A percentile compares a stretch with the other conserved stretches of the same genome.
phyloP scores from a whole-genome alignment of 1,140 invertebrate species.

The Heliconius eleuchia region DNA sequence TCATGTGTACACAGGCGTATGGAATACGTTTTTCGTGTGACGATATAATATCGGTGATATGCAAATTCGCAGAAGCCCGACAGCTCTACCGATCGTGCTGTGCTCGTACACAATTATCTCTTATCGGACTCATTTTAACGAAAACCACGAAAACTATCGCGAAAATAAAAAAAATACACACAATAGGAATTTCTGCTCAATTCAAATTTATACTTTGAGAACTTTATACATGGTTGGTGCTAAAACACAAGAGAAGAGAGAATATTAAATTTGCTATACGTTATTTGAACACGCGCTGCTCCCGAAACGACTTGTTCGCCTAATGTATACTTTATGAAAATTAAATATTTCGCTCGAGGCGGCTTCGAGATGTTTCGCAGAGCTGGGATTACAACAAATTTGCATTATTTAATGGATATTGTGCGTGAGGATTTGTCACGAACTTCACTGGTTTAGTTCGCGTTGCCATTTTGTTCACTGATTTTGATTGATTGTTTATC shows the following conservation, averaged over 20 bases:
- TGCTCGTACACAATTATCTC: conserved; percentile 48
- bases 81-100: conserved; percentile 53
- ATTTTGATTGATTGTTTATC: conserved; percentile 63
- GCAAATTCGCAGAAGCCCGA: conserved; percentile 65
- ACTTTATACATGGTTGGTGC: background rate
- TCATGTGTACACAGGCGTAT: conserved; percentile 80
- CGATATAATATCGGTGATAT: conserved; percentile 81
- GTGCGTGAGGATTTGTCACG: conserved; percentile 75
- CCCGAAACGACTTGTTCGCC: conserved; percentile 48
- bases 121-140: conserved; percentile 32
- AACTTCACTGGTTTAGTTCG: conserved; percentile 64
- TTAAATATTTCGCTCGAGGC: conserved; percentile 78
- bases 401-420: conserved; percentile 79
- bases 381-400: conserved; percentile 79
- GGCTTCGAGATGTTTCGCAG: conserved; percentile 58
- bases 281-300: conserved; percentile 11
- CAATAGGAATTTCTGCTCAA: background rate
- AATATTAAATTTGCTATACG: conserved; percentile 22
- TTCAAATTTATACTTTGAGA: conserved; percentile 3
- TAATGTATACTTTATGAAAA: conserved; percentile 80
- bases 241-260: conserved; percentile 9
- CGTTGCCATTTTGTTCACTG: conserved; percentile 49
- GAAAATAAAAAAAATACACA: background rate
- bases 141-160: background rate
- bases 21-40: conserved; percentile 81